Conservation (phyloP, 1,140 invertebrate genomes). For the Lucilia sericata region DNA sequence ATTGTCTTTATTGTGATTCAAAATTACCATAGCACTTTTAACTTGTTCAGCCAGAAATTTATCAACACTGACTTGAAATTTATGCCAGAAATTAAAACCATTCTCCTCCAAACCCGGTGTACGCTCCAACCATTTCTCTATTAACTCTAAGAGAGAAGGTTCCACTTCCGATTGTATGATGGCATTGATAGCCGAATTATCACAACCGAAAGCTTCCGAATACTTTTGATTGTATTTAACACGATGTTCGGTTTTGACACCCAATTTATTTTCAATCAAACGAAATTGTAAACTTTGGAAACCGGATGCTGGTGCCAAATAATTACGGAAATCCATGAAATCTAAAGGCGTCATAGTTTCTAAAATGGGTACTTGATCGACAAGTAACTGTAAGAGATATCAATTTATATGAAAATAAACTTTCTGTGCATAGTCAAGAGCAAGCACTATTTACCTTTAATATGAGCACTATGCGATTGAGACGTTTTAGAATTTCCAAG, state of each 20-base stretch:
- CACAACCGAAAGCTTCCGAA: conserved; percentile 84
- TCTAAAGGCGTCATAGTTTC: conserved; percentile 98
- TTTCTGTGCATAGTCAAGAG: background rate
- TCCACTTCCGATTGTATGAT: conserved; percentile 85
- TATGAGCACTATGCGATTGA: conserved; percentile 93
- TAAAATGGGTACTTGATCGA: conserved; percentile 96
- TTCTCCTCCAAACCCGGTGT: conserved; percentile 88
- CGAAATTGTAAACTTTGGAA: conserved; percentile 98
- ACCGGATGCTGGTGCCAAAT: conserved; percentile 93
- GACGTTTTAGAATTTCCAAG: conserved; percentile 90
- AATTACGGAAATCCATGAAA: conserved; percentile 96
- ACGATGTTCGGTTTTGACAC: conserved; percentile 87
- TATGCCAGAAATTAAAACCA: conserved; percentile 94
- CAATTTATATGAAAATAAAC: background rate
- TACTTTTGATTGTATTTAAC: conserved; percentile 96
- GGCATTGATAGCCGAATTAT: conserved; percentile 77
- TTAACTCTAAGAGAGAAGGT: conserved; percentile 84
- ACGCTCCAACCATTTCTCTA: conserved; percentile 93
- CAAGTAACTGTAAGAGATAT: conserved; percentile 78
- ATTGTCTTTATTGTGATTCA: background rate
- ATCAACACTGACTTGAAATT: conserved; percentile 85
- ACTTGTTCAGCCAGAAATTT: conserved; percentile 79
- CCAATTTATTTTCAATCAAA: conserved; percentile 96
- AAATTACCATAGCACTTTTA: conserved; percentile 54
- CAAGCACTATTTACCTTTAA: conserved; percentile 80